Percentiles rank a stretch among this genome's conserved stretches.
Evolutionary conservation across 2,888 invertebrate species (phyloP).

Genomic region (Beris chalybata): DNA sequence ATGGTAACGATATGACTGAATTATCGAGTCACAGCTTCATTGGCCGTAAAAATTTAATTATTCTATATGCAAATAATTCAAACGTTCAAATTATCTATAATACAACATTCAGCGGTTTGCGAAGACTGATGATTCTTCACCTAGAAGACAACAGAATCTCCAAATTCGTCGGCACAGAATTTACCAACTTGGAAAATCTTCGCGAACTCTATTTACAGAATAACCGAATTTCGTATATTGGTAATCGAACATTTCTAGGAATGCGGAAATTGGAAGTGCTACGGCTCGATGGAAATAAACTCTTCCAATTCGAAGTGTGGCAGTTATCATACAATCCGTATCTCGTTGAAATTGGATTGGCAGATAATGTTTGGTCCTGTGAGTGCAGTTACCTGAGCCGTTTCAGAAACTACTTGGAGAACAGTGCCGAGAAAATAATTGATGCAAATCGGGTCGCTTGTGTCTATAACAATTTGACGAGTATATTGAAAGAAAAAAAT

Average conservation of each 20-base stretch:
- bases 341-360: constrained; percentile 81
- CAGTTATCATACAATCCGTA: constrained; percentile 81
- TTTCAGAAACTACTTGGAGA: constrained; percentile 77
- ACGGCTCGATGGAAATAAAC: constrained; percentile 80
- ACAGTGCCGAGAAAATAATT: constrained; percentile 77
- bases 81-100: constrained; percentile 83
- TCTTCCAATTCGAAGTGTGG: constrained; percentile 84
- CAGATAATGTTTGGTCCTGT: constrained; percentile 88
- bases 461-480: constrained; percentile 72
- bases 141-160: constrained; percentile 84
- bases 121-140: constrained; percentile 77
- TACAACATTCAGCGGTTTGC: constrained; percentile 87
- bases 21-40: constrained; percentile 88
- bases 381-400: constrained; percentile 82
- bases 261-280: constrained; percentile 82
- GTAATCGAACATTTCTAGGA: constrained; percentile 81
- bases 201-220: constrained; percentile 85
- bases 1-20: constrained; percentile 87
- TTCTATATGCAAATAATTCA: constrained; percentile 86
- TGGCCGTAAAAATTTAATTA: constrained; percentile 85
- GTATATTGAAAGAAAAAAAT: constrained; percentile 75
- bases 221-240: constrained; percentile 79
- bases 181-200: constrained; percentile 78
- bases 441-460: constrained; percentile 78
- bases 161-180: constrained; percentile 78